These are phyloP conservation scores for Crioceris asparagi DNA, from an alignment of 2,888 invertebrate species.

Conservation along the genomic window DNA sequence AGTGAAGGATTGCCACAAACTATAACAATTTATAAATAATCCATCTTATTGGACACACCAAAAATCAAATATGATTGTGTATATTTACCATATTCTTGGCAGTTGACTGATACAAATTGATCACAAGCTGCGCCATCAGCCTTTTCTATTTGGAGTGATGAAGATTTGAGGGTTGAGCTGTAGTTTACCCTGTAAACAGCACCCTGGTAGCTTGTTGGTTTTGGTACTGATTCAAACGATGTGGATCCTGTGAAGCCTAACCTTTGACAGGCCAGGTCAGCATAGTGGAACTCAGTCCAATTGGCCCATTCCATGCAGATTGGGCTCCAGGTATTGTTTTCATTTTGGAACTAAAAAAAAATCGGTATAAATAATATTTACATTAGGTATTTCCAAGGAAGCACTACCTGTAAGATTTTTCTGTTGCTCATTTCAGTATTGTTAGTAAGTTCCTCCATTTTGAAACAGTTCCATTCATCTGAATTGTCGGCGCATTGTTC, in stretches of 20 bases:
- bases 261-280: constrained; percentile 43
- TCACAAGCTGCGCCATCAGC: constrained; percentile 35
- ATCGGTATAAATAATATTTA: no score
- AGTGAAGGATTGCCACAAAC: constrained; percentile 37
- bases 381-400: no score
- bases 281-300: constrained; percentile 44
- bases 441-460: constrained; percentile 17
- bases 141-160: constrained; percentile 38
- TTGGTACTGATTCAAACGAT: constrained; percentile 29
- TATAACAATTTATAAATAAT: no score
- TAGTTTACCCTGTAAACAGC: constrained; percentile 25
- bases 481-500: constrained; percentile 50
- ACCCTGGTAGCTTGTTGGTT: constrained; percentile 17
- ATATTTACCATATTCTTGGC: constrained; percentile 46
- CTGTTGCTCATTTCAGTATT: constrained; percentile 12
- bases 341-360: constrained; percentile 18
- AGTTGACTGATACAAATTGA: constrained; percentile 42
- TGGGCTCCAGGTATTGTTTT: constrained; percentile 34
- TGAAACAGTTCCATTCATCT: constrained; percentile 50
- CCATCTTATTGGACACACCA: no score
- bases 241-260: constrained; percentile 43
- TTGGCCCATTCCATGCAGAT: constrained; percentile 45
- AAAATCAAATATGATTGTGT: no score
- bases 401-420: constrained; percentile 20
- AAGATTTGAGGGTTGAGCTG: constrained; percentile 6